Evolutionary conservation across 2,888 invertebrate genomes (phyloP).

Genomic region (Opisthograptis luteolata): DNA sequence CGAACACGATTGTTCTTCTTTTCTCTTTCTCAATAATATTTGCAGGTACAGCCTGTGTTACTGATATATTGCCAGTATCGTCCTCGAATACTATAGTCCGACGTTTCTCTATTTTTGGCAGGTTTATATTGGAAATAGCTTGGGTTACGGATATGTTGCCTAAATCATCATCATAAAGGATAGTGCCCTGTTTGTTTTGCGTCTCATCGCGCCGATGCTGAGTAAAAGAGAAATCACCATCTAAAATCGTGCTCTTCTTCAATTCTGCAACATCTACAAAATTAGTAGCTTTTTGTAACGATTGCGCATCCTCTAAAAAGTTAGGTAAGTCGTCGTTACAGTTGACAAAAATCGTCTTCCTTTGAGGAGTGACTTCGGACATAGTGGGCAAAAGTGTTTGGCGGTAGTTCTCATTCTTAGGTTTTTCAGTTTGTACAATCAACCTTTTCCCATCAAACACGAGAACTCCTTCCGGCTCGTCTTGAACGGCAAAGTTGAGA

Average conservation of each 20-base stretch:
- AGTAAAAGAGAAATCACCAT: conserved; percentile 24
- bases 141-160: conserved; percentile 49
- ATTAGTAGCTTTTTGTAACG: conserved; percentile 27
- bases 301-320: conserved; percentile 46
- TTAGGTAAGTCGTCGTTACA: conserved; percentile 67
- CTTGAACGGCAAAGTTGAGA: conserved; percentile 61
- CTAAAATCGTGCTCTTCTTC: conserved; percentile 15
- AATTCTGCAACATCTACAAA: conserved; percentile 11
- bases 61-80: conserved; percentile 42
- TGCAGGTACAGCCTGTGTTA: conserved; percentile 41
- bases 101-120: conserved; percentile 23
- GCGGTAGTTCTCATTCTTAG: conserved; percentile 38
- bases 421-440: conserved; percentile 54
- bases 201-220: conserved; percentile 1
- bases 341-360: conserved; percentile 65
- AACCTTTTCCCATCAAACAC: conserved; percentile 73
- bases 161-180: conserved; percentile 41
- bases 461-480: conserved; percentile 61
- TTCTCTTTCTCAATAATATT: conserved; percentile 30
- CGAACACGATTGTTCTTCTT: conserved; percentile 35
- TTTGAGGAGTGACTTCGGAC: conserved; percentile 41
- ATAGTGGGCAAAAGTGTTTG: conserved; percentile 39
- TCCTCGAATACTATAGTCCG: conserved; percentile 41
- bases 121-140: conserved; percentile 36
- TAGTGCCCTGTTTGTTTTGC: conserved; percentile 33